A percentile compares a stretch with the other conserved stretches of the same genome.
These are phyloP conservation scores for Eubasilissa splendida DNA, from an alignment of 2,888 invertebrate species.

Conservation along the genomic window DNA sequence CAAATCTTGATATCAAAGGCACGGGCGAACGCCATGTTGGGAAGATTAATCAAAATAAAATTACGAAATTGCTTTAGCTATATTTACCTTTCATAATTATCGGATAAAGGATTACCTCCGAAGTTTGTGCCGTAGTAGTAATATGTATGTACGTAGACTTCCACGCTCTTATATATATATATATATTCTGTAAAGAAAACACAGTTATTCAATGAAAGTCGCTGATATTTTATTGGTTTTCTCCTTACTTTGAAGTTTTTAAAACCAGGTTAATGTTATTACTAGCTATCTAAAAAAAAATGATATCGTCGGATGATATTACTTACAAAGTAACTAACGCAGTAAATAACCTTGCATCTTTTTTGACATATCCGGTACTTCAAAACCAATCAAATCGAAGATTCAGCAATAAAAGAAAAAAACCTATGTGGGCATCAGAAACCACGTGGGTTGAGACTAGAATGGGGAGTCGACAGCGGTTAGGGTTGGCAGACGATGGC, in stretches of 20 bases:
- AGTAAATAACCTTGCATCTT: too few relatives aligned
- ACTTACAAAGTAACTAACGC: too few relatives aligned
- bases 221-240: background rate
- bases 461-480: too few relatives aligned
- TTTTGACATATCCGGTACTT: too few relatives aligned
- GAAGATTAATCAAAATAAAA: conserved; percentile 40
- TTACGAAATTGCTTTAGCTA: conserved; percentile 31
- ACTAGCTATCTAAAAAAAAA: background rate
- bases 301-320: background rate
- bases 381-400: too few relatives aligned
- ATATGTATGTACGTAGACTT: conserved; percentile 39
- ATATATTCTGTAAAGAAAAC: background rate
- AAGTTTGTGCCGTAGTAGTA: conserved; percentile 35
- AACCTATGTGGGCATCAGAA: too few relatives aligned
- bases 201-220: conserved; percentile 16
- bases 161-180: too few relatives aligned
- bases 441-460: too few relatives aligned
- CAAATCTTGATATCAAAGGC: conserved; percentile 23
- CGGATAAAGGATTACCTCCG: conserved; percentile 41
- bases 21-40: background rate
- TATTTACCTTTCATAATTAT: conserved; percentile 36
- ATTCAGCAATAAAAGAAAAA: too few relatives aligned
- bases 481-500: too few relatives aligned
- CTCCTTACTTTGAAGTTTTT: background rate
- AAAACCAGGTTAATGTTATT: background rate